Conservation (phyloP, 2,797 vertebrate species). For the Neosalanx taihuensis region DNA sequence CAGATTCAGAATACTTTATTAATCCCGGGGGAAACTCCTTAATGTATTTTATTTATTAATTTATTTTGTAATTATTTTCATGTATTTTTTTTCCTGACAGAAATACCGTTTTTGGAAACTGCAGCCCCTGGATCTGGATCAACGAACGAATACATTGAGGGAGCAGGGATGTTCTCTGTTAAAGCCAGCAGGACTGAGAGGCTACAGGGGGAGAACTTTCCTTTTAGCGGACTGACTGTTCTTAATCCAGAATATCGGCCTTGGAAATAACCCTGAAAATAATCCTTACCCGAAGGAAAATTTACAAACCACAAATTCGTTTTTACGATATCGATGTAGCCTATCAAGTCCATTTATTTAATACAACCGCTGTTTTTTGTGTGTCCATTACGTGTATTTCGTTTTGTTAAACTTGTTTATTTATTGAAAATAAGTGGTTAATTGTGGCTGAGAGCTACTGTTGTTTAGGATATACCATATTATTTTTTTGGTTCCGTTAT, state of each 20-base stretch:
- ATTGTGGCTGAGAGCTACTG: conserved; percentile 51
- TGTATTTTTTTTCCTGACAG: conserved; percentile 44
- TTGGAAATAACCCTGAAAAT: conserved; percentile 66
- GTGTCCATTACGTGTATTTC: conserved; percentile 8
- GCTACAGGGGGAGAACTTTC: conserved; percentile 42
- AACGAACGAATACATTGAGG: conserved; percentile 34
- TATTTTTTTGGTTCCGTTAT: no score
- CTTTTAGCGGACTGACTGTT: conserved; percentile 55
- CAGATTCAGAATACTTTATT: no score
- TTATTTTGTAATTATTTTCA: background rate
- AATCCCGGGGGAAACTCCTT: no score
- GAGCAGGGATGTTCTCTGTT: conserved; percentile 31
- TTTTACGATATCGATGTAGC: conserved; percentile 2
- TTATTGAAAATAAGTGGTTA: conserved; percentile 48
- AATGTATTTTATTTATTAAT: background rate
- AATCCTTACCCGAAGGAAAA: background rate
- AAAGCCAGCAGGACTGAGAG: conserved; percentile 53
- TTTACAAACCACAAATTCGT: background rate
- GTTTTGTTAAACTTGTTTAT: conserved; percentile 43
- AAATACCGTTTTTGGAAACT: conserved; percentile 52
- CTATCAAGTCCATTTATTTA: conserved; percentile 15
- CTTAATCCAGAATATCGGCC: conserved; percentile 72
- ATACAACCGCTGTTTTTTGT: conserved; percentile 9
- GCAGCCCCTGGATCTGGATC: conserved; percentile 45
- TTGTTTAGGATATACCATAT: conserved; percentile 7